Conservation (phyloP, 2,797 vertebrate genomes). For the Phoxinus dragarum region DNA sequence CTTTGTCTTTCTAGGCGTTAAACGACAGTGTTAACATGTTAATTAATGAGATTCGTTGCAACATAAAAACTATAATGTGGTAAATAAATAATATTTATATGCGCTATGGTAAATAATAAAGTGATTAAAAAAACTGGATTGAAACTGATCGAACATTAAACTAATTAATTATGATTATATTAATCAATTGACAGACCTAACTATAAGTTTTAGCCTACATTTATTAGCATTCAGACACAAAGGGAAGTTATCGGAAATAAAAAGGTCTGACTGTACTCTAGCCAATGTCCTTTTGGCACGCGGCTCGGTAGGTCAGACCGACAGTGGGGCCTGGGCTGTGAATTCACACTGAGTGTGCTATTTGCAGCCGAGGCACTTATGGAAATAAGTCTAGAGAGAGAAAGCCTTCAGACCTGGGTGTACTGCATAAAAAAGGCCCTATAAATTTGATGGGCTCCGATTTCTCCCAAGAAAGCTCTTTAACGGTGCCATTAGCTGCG, state of each 20-base stretch:
- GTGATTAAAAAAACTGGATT: background rate
- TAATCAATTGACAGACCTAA: background rate
- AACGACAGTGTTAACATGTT: background rate
- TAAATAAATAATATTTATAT: background rate
- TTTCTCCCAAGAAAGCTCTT: slow-evolving; percentile 57
- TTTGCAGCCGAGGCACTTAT: slow-evolving; percentile 61
- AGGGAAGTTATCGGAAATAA: slow-evolving; percentile 27
- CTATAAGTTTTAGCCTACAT: background rate
- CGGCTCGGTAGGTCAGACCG: slow-evolving; percentile 18
- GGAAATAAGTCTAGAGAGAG: slow-evolving; percentile 60
- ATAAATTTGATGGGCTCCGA: slow-evolving; percentile 62
- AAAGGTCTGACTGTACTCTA: slow-evolving; percentile 44
- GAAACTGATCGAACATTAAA: background rate
- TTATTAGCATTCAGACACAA: slow-evolving; percentile 13
- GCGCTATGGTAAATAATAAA: background rate
- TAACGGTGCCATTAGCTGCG: slow-evolving; percentile 60
- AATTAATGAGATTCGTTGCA: background rate
- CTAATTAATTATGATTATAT: background rate
- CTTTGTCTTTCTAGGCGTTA: background rate
- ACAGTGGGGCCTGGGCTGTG: slow-evolving; percentile 31
- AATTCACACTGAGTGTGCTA: slow-evolving; percentile 56
- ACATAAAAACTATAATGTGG: too few species aligned
- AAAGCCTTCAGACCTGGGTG: slow-evolving; percentile 54
- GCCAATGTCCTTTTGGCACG: slow-evolving; percentile 52
- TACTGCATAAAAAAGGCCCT: slow-evolving; percentile 60